A percentile compares a stretch with the other conserved stretches of the same genome.
Conservation (phyloP, 2,797 vertebrate species). For the Atherinosoma microstoma region DNA sequence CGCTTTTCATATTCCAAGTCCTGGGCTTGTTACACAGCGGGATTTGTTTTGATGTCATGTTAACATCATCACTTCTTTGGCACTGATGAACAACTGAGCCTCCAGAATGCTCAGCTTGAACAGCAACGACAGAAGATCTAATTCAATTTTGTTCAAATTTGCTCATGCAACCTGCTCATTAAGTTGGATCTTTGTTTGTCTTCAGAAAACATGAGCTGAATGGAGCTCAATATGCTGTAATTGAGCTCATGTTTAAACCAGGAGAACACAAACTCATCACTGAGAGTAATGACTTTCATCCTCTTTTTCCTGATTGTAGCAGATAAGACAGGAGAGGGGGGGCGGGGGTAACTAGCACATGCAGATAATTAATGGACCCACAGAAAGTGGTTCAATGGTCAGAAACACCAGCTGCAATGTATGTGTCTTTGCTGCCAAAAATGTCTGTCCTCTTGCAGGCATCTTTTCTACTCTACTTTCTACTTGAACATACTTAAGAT, state of each 20-base stretch:
- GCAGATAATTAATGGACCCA: constrained; percentile 58
- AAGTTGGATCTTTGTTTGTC: constrained; percentile 71
- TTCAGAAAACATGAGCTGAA: constrained; percentile 69
- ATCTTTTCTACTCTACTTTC: constrained; percentile 14
- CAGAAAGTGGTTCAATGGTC: constrained; percentile 41
- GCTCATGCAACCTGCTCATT: constrained; percentile 68
- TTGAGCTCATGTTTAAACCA: constrained; percentile 67
- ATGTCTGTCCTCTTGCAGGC: constrained; percentile 1
- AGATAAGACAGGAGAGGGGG: constrained; percentile 44
- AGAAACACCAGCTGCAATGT: constrained; percentile 54
- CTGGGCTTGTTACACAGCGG: constrained; percentile 45
- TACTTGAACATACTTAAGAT: constrained; percentile 19
- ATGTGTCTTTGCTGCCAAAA: constrained; percentile 25
- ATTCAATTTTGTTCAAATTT: constrained; percentile 72
- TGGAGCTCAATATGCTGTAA: constrained; percentile 68
- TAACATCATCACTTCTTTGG: constrained; percentile 62
- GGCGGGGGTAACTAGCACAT: constrained; percentile 35
- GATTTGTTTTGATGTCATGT: constrained; percentile 62
- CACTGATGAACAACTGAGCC: constrained; percentile 63
- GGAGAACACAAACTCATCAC: constrained; percentile 60
- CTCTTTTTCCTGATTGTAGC: constrained; percentile 57
- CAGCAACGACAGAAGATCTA: constrained; percentile 54
- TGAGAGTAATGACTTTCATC: constrained; percentile 68
- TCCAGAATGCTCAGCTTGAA: constrained; percentile 41
- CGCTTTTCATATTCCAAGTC: constrained; percentile 62